These are phyloP conservation scores for Ligdia adustata DNA, from an alignment of 2,888 invertebrate species.

Conservation along the genomic window DNA sequence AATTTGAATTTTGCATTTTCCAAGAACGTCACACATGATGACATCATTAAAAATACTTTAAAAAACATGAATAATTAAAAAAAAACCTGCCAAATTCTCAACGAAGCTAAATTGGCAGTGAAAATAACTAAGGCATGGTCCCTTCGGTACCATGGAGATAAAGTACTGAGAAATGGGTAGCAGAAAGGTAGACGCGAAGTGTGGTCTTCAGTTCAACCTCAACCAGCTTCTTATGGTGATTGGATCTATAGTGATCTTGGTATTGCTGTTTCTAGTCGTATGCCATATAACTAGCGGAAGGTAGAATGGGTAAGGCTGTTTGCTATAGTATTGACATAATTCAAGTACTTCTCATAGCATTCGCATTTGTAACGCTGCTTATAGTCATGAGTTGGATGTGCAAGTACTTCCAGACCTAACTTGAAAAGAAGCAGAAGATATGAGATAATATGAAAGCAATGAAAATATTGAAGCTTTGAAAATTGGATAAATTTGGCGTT, in stretches of 20 bases:
- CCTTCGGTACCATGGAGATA: slow-evolving; percentile 40
- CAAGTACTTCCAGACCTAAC: slow-evolving; percentile 54
- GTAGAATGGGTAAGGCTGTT: slow-evolving; percentile 38
- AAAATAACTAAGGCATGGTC: slow-evolving; percentile 5
- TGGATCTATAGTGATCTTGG: slow-evolving; percentile 62
- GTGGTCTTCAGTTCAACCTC: slow-evolving; percentile 55
- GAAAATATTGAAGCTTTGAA: background rate
- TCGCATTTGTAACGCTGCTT: slow-evolving; percentile 62
- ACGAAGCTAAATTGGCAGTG: slow-evolving; percentile 1
- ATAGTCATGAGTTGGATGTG: slow-evolving; percentile 70
- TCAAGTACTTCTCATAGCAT: slow-evolving; percentile 58
- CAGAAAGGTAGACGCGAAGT: slow-evolving; percentile 21
- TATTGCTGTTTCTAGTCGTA: slow-evolving; percentile 62
- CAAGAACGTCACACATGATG: too few relatives aligned
- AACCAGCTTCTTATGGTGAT: slow-evolving; percentile 66
- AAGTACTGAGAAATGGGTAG: slow-evolving; percentile 42
- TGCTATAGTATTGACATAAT: slow-evolving; percentile 56
- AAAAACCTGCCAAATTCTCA: background rate
- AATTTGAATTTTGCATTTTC: too few relatives aligned
- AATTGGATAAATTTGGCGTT: too few relatives aligned
- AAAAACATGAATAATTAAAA: slow-evolving; percentile 13
- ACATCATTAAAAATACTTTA: too few relatives aligned
- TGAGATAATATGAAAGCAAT: too few relatives aligned
- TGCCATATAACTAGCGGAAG: slow-evolving; percentile 63
- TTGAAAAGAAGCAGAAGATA: too few relatives aligned